phyloP scores from a whole-genome alignment of 2,797 vertebrate species.

The Lutjanus argentimaculatus region DNA sequence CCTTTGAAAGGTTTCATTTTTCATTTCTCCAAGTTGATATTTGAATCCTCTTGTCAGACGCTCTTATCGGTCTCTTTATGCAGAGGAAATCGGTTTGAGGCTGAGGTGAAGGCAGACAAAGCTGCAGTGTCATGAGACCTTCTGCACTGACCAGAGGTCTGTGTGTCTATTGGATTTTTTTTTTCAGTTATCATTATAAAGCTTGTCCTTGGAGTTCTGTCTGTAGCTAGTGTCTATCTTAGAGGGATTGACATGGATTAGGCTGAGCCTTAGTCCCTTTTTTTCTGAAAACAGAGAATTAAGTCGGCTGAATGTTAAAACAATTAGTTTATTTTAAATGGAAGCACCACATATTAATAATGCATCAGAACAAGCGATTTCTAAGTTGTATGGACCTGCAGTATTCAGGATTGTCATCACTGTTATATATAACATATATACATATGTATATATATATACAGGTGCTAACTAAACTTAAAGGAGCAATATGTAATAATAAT shows the following conservation, averaged over 20 bases:
- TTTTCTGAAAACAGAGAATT: constrained; percentile 27
- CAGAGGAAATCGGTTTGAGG: constrained; percentile 33
- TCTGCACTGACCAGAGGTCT: constrained; percentile 41
- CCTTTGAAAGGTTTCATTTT: constrained; percentile 54
- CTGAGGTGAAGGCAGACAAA: constrained; percentile 42
- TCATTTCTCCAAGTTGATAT: constrained; percentile 42
- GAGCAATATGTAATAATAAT: too few species aligned
- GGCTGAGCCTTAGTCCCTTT: constrained; percentile 29
- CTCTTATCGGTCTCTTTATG: constrained; percentile 33
- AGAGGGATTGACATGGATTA: constrained; percentile 56
- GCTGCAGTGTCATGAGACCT: constrained; percentile 45
- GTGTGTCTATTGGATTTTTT: constrained; percentile 28
- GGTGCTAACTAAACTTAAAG: too few species aligned
- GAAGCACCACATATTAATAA: constrained; percentile 24
- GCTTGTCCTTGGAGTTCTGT: constrained; percentile 50
- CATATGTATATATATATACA: too few species aligned
- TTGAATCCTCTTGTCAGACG: constrained; percentile 36
- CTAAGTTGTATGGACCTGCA: constrained; percentile 15
- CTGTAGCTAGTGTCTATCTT: constrained; percentile 40
- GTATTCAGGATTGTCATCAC: constrained; percentile 16
- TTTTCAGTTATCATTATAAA: constrained; percentile 24
- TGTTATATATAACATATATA: too few species aligned
- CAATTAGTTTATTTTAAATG: constrained; percentile 5
- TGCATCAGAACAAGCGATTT: constrained; percentile 37
- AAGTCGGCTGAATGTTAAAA: constrained; percentile 37